Base-by-base conservation (phyloP, 2,888 invertebrate species). In the Shargacucullia verbasci region DNA sequence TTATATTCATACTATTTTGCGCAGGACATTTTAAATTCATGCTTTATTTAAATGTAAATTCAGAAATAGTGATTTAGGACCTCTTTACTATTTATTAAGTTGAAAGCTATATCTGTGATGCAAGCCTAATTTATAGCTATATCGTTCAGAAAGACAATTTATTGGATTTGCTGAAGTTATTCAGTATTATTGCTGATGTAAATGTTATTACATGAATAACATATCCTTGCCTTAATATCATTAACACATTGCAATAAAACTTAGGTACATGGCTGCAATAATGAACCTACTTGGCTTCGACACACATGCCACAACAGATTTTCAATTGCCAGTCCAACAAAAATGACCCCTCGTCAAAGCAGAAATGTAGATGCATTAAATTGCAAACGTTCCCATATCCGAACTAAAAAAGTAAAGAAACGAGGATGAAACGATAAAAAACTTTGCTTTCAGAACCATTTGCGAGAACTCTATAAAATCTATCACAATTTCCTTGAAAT, bases 41-140 rank as follows among this genome's bases (percentile, higher is more conserved):
- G 40, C 46, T 65, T 69, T 59, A 68, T 65, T 48, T 44, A 52
- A 65, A 50, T 65, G 50, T 48, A 2, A 20, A 20, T 3, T 20
- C 65, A 50, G 13, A 49, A 44, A 45, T 27, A 4, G 50, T 70
- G 59, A 68, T 59, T 59, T 44, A 68, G 27, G 47, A 20, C 12
- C 38, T 15, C 34, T 64, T 59, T 58, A 43, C 57, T n/a, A n/a
- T n/a, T n/a, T n/a, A 33, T 48, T 67, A 27, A 44, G 15, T 58
- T 43, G 14, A n/a, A 3, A 27, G 33, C 44, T 38, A 49, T 70
- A 67, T 45, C 49, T 55, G 49, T 31, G 45, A 49, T 44, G 43
- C 15, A 14, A 38, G 14, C 7, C 10, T 50, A 15, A 70, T 54
- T 50, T 70, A 59, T 54, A 25, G 46, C 33, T 10, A 14, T 29